Conservation (phyloP, 1,140 invertebrate genomes). For the Aplysia californica region DNA sequence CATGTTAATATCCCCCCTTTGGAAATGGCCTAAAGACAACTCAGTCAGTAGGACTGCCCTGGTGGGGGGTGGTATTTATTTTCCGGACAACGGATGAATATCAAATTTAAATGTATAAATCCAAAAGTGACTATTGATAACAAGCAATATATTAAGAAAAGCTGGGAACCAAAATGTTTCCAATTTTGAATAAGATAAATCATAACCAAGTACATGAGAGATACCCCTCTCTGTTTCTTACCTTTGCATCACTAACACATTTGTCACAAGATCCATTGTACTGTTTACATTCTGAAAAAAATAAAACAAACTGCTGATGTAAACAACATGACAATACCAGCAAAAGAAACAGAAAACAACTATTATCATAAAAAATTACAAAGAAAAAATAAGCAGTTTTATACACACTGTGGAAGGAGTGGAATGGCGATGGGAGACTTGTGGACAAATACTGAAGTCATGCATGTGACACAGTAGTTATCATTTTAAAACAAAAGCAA, state of each 20-base stretch:
- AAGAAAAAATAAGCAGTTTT: background rate
- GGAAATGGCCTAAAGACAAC: too few relatives aligned
- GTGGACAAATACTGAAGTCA: background rate
- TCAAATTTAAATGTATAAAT: background rate
- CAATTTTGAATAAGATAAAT: background rate
- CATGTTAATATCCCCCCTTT: too few relatives aligned
- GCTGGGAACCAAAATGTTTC: background rate
- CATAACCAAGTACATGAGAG: background rate
- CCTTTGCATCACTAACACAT: conserved; percentile 20
- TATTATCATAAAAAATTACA: background rate
- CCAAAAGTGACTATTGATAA: background rate
- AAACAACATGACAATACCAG: background rate
- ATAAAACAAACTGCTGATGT: background rate
- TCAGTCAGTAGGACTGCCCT: too few relatives aligned
- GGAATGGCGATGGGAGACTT: background rate
- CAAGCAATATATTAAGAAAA: background rate
- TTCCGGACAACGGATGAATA: too few relatives aligned
- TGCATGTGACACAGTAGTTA: too few relatives aligned
- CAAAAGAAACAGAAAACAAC: background rate
- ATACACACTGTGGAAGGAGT: background rate
- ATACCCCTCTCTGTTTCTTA: background rate
- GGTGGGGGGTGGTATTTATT: too few relatives aligned
- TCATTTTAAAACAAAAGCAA: too few relatives aligned
- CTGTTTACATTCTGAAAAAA: conserved; percentile 14
- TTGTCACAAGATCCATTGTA: conserved; percentile 14